phyloP scores from a whole-genome alignment of 1,140 invertebrate genomes.

The Papilio machaon region DNA sequence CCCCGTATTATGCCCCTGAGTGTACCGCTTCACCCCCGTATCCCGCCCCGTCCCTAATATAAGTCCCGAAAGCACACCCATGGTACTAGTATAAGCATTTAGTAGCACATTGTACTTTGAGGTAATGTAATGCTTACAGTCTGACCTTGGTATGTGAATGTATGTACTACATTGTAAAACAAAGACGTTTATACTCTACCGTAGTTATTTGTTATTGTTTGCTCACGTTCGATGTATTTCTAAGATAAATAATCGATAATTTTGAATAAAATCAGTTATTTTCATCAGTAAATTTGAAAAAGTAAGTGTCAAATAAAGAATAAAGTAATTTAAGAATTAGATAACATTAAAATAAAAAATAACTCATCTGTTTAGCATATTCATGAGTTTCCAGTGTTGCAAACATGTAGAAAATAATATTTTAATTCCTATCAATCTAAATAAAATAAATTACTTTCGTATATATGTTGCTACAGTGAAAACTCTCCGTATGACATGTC shows the following conservation, averaged over 20 bases:
- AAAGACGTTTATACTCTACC: neutral
- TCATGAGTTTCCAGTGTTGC: no score
- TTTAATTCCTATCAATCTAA: no score
- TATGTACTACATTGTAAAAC: no score
- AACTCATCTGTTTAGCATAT: neutral
- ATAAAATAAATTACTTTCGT: no score
- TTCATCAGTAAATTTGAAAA: neutral
- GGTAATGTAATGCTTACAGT: neutral
- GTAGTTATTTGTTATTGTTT: neutral
- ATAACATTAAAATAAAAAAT: neutral
- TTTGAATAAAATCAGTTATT: neutral
- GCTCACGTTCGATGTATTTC: neutral
- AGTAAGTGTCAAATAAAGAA: neutral
- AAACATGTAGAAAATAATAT: no score
- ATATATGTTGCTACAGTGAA: no score
- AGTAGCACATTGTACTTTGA: constrained; percentile 36
- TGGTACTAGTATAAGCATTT: neutral
- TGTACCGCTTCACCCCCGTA: no score
- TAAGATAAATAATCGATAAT: neutral
- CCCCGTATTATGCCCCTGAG: no score
- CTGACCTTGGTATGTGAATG: no score
- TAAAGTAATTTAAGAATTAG: no score
- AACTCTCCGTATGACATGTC: no score
- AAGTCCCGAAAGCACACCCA: neutral
- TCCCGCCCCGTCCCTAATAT: no score